phyloP scores from a whole-genome alignment of 2,888 invertebrate species.

The Liodrosophila aerea region DNA sequence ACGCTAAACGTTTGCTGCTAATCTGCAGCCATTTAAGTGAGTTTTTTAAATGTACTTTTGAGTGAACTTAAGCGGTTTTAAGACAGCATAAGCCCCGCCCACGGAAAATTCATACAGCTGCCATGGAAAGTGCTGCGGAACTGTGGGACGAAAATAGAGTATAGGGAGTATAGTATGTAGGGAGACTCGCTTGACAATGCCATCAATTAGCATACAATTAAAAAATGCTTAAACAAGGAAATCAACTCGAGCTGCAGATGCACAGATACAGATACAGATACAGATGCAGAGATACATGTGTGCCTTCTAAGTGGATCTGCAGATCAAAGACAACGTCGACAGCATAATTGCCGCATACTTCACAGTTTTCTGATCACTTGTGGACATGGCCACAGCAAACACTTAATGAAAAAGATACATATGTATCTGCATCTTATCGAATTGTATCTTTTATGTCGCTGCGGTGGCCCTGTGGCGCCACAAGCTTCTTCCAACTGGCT shows the following conservation, averaged over 20 bases:
- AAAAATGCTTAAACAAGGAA: conserved; percentile 71
- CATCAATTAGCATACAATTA: conserved; percentile 78
- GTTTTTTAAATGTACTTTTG: conserved; percentile 36
- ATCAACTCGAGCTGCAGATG: conserved; percentile 55
- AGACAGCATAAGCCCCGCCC: no score
- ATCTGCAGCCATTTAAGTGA: conserved; percentile 28
- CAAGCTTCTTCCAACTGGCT: conserved; percentile 33
- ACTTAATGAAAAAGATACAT: conserved; percentile 25
- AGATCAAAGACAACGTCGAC: conserved; percentile 77
- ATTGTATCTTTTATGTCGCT: conserved; percentile 51
- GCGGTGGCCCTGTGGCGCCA: conserved; percentile 58
- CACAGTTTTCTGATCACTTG: conserved; percentile 71
- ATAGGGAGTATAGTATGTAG: conserved; percentile 34
- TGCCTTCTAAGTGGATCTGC: conserved; percentile 57
- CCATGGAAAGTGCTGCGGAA: conserved; percentile 36
- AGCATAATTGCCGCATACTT: conserved; percentile 79
- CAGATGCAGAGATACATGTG: background rate
- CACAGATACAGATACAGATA: conserved; percentile 15
- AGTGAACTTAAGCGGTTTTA: background rate
- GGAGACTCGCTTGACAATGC: conserved; percentile 54
- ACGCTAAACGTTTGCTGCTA: conserved; percentile 69
- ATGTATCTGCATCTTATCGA: conserved; percentile 26
- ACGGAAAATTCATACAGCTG: conserved; percentile 31
- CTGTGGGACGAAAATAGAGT: conserved; percentile 37
- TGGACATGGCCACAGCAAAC: conserved; percentile 52